Evolutionary conservation across 1,140 invertebrate species (phyloP).

Genomic region (Apis cerana): DNA sequence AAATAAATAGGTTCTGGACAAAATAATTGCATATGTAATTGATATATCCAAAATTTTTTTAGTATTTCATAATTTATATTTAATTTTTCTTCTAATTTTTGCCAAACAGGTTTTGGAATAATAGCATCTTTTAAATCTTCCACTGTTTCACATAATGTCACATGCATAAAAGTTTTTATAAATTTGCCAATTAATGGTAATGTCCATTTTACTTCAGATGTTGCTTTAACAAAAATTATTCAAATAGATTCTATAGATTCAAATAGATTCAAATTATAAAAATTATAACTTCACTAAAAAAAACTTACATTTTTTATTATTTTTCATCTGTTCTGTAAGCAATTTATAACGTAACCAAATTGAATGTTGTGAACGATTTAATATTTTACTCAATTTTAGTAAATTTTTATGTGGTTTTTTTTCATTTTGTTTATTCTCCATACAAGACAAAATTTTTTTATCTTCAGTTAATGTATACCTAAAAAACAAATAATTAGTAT

Average conservation of each 20-base stretch:
- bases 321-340: conserved; percentile 26
- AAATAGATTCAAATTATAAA: not conserved
- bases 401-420: conserved; percentile 22
- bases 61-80: conserved; percentile 59
- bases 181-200: conserved; percentile 54
- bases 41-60: conserved; percentile 67
- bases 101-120: conserved; percentile 70
- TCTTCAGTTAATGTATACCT: conserved; percentile 62
- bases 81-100: conserved; percentile 66
- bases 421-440: conserved; percentile 15
- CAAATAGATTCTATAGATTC: conserved; percentile 1
- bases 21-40: conserved; percentile 75
- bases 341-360: conserved; percentile 54
- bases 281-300: not conserved
- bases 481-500: conserved; percentile 3
- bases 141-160: conserved; percentile 65
- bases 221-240: conserved; percentile 22
- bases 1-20: conserved; percentile 65
- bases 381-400: conserved; percentile 49
- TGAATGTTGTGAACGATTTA: conserved; percentile 58
- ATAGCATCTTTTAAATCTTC: conserved; percentile 69
- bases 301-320: conserved; percentile 5
- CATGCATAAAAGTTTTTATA: conserved; percentile 61
- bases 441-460: conserved; percentile 55
- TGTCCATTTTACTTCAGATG: conserved; percentile 38